Evolutionary conservation across 2,888 invertebrate genomes (phyloP).

Genomic region (Ferrisia virgata): DNA sequence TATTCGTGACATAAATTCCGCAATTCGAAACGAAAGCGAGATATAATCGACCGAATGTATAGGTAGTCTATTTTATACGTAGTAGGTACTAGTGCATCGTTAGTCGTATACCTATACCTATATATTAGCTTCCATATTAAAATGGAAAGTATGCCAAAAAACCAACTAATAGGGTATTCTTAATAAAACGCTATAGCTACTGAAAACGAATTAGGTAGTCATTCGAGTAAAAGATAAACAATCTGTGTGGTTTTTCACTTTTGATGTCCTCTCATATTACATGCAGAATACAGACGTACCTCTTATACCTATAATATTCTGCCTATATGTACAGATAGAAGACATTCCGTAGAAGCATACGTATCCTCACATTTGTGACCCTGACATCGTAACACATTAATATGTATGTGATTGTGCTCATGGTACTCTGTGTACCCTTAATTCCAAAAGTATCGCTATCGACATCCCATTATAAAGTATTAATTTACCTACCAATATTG

Average conservation of each 20-base stretch:
- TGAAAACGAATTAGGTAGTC: background rate
- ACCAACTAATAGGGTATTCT: background rate
- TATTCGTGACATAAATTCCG: background rate
- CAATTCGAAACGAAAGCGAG: background rate
- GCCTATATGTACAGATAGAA: too few species aligned
- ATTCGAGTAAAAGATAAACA: background rate
- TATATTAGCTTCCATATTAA: too few species aligned
- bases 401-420: too few species aligned
- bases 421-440: too few species aligned
- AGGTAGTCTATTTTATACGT: background rate
- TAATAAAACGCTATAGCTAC: background rate
- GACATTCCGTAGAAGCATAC: background rate
- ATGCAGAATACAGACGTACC: background rate
- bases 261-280: background rate
- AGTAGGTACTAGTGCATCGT: background rate
- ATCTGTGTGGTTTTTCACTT: background rate
- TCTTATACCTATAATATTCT: too few species aligned
- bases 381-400: slow-evolving; percentile 6
- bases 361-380: background rate
- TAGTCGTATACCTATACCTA: background rate
- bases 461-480: background rate
- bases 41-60: background rate
- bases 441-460: background rate
- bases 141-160: background rate
- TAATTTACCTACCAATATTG: background rate